Evolutionary conservation across 1,140 invertebrate genomes (phyloP).

Genomic region (Harpegnathos saltator): DNA sequence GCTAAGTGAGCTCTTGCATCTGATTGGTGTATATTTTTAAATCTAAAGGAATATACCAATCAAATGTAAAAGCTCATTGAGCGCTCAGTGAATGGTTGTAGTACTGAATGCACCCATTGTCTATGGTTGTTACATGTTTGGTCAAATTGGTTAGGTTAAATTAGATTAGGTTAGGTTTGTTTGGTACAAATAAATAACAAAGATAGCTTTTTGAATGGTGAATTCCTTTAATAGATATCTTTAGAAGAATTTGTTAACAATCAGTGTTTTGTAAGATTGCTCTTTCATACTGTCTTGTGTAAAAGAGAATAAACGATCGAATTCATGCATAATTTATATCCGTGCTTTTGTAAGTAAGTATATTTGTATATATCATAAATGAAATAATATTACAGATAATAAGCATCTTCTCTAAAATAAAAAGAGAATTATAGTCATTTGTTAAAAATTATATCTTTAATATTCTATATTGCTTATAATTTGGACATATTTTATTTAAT

Average conservation of each 20-base stretch:
- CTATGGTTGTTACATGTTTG: too few relatives aligned
- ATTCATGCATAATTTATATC: background rate
- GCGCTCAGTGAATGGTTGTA: too few relatives aligned
- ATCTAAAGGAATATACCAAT: too few relatives aligned
- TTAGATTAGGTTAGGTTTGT: too few relatives aligned
- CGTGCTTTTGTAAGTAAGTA: background rate
- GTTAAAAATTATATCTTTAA: background rate
- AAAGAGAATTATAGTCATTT: background rate
- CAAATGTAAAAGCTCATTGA: too few relatives aligned
- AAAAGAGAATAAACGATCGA: background rate
- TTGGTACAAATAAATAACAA: conserved; percentile 1
- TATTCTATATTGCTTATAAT: background rate
- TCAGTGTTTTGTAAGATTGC: background rate
- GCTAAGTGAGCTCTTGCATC: too few relatives aligned
- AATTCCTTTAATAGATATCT: conserved; percentile 1
- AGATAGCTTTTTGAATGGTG: background rate
- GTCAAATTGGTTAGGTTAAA: too few relatives aligned
- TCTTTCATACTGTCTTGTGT: background rate
- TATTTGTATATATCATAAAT: background rate
- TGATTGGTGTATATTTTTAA: too few relatives aligned
- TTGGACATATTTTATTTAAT: background rate
- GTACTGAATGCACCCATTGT: too few relatives aligned
- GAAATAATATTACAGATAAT: background rate
- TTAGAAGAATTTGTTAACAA: background rate
- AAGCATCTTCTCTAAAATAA: background rate